Conservation (phyloP, 53 echinoderm and acorn worm genomes). For the Apostichopus leukothele region DNA sequence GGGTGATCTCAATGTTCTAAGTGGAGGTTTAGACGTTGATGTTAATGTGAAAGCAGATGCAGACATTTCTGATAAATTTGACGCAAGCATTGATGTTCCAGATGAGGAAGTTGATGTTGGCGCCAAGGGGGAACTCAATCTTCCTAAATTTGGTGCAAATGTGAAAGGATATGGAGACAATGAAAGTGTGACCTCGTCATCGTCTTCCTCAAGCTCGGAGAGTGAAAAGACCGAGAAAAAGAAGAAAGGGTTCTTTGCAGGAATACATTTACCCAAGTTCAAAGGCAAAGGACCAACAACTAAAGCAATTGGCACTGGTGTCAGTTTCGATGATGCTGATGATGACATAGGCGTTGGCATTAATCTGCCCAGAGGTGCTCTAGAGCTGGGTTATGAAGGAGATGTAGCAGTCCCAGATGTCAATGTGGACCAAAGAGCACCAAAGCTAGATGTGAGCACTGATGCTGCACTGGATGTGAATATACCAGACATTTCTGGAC, state of each 20-base stretch:
- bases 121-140: not conserved
- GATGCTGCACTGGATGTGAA: not conserved
- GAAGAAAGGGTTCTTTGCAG: conserved; percentile 68
- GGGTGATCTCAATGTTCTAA: not conserved
- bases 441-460: conserved; percentile 6
- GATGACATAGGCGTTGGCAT: not conserved
- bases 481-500: not conserved
- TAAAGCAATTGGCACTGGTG: conserved; percentile 33
- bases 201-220: conserved; percentile 23
- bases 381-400: not conserved
- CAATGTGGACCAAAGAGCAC: conserved; percentile 5
- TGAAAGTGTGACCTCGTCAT: conserved; percentile 21
- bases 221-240: conserved; percentile 42
- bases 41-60: not conserved
- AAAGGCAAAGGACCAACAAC: conserved; percentile 38
- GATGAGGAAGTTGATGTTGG: not conserved
- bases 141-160: not conserved
- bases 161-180: conserved; percentile 20
- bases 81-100: not conserved
- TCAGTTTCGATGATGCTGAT: conserved; percentile 18
- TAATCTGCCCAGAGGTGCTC: not conserved
- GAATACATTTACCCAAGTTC: conserved; percentile 67
- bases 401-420: conserved; percentile 13
- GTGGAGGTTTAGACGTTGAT: not conserved
- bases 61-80: not conserved